phyloP scores from a whole-genome alignment of 2,888 invertebrate species.

The Malthinus flaveolus region DNA sequence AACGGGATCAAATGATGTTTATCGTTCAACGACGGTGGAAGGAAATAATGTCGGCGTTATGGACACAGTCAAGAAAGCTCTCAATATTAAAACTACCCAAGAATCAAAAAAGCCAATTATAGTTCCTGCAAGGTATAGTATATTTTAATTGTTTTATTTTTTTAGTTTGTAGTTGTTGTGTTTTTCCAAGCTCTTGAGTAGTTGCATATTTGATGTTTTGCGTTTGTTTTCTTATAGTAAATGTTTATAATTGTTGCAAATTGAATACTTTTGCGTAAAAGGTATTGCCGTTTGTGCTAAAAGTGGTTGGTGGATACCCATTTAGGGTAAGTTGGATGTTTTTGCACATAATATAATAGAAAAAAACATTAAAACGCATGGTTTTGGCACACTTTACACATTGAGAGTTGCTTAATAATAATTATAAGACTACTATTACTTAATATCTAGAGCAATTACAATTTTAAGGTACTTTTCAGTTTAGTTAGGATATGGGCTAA shows the following conservation, averaged over 20 bases:
- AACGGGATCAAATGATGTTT: slow-evolving; percentile 59
- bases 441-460: no score
- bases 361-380: no score
- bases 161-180: slow-evolving; percentile 12
- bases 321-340: slow-evolving; percentile 1
- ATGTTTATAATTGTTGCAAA: no score
- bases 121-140: slow-evolving; percentile 46
- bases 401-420: no score
- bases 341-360: not conserved
- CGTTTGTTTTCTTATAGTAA: no score
- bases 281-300: not conserved
- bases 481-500: no score
- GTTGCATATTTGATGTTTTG: no score
- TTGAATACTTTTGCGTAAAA: no score
- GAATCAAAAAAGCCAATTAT: slow-evolving; percentile 39
- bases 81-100: slow-evolving; percentile 48
- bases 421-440: no score
- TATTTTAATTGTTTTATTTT: not conserved
- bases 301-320: not conserved
- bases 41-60: slow-evolving; percentile 55
- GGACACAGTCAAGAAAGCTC: slow-evolving; percentile 65
- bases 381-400: no score
- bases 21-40: slow-evolving; percentile 64
- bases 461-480: no score
- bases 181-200: not conserved